Conservation (phyloP, 2,113 vertebrate genomes). For the Indri indri region DNA sequence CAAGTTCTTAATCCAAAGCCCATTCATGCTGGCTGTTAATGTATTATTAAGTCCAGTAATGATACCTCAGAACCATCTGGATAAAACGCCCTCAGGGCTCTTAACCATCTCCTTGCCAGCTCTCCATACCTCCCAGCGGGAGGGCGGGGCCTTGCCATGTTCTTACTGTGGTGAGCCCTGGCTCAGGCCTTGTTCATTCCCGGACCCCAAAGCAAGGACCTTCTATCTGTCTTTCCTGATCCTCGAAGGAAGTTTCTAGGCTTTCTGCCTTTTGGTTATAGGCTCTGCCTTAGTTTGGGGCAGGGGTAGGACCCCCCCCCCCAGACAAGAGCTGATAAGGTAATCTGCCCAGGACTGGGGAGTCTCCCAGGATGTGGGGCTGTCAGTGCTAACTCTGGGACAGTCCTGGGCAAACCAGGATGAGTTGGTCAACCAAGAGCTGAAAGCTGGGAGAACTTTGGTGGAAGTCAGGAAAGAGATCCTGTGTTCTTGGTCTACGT, state of each 20-base stretch:
- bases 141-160: neutral
- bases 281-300: neutral
- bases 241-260: neutral
- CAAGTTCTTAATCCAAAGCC: slow-evolving; percentile 75
- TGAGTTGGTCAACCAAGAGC: neutral
- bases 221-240: neutral
- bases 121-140: neutral
- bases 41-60: slow-evolving; percentile 76
- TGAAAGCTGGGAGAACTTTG: neutral
- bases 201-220: neutral
- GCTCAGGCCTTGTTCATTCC: neutral
- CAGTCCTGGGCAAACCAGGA: neutral
- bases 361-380: neutral
- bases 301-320: neutral
- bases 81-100: slow-evolving; percentile 66
- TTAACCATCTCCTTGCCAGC: slow-evolving; percentile 7
- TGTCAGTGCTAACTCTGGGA: neutral
- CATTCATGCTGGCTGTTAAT: slow-evolving; percentile 64
- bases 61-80: slow-evolving; percentile 77
- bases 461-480: neutral
- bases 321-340: neutral
- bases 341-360: neutral
- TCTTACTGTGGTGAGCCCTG: neutral
- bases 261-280: neutral
- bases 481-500: neutral